Evolutionary conservation across 2,113 vertebrate genomes (phyloP).

Genomic region (Gyps fulvus): DNA sequence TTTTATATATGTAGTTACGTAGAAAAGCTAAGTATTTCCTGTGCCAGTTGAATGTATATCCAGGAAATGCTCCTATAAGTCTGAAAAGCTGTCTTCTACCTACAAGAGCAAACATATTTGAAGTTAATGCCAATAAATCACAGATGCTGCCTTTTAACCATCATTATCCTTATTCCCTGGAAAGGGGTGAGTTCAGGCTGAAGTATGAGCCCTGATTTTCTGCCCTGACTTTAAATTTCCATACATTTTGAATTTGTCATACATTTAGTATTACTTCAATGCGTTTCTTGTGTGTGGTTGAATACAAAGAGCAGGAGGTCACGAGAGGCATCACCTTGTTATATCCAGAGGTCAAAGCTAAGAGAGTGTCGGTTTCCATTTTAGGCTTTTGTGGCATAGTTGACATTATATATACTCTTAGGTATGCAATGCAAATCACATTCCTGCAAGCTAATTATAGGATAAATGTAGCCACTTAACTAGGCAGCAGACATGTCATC

Average conservation of each 20-base stretch:
- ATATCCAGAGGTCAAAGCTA: constrained; percentile 63
- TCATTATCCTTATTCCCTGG: background rate
- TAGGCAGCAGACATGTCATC: constrained; percentile 72
- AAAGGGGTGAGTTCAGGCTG: background rate
- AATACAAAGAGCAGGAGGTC: constrained; percentile 52
- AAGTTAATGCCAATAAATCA: background rate
- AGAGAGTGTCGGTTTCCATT: constrained; percentile 64
- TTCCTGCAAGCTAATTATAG: constrained; percentile 83
- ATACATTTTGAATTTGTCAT: background rate
- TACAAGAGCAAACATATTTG: background rate
- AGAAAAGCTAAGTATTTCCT: background rate
- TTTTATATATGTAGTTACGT: background rate
- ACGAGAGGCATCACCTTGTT: constrained; percentile 44
- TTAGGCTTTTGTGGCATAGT: constrained; percentile 61
- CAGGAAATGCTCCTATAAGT: background rate
- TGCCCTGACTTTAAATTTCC: constrained; percentile 18
- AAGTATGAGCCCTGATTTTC: constrained; percentile 3
- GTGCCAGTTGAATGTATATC: background rate
- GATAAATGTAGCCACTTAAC: constrained; percentile 79
- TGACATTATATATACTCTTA: constrained; percentile 64
- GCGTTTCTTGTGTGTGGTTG: background rate
- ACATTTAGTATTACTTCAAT: constrained; percentile 18
- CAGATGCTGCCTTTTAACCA: constrained; percentile 5
- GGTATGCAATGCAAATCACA: constrained; percentile 75
- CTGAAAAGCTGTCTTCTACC: background rate